Evolutionary conservation across 2,888 invertebrate species (phyloP).

Genomic region (Plagodis pulveraria): DNA sequence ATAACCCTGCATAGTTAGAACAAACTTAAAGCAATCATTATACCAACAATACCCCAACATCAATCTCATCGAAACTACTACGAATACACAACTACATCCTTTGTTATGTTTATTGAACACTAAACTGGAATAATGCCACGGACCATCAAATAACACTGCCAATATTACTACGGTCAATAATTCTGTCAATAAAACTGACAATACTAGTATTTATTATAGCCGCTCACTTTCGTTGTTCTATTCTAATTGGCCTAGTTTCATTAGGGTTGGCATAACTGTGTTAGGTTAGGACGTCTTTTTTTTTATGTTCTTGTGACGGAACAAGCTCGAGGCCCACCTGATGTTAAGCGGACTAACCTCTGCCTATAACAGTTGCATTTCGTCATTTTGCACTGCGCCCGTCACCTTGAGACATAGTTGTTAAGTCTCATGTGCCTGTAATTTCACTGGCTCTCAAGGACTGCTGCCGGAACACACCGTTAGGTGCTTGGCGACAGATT

Average conservation of each 20-base stretch:
- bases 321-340: no score
- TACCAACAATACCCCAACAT: conserved; percentile 5
- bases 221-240: conserved; percentile 26
- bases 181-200: conserved; percentile 20
- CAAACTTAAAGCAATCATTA: conserved; percentile 5
- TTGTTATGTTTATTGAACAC: conserved; percentile 17
- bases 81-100: conserved; percentile 17
- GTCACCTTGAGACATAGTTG: no score
- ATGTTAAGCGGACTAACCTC: no score
- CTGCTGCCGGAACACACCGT: no score
- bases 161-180: conserved; percentile 20
- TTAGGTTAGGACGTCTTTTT: no score
- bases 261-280: conserved; percentile 6
- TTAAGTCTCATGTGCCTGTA: no score
- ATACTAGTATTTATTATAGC: conserved; percentile 18
- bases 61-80: conserved; percentile 13
- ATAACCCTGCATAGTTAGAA: neutral
- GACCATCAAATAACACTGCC: conserved; percentile 12
- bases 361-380: no score
- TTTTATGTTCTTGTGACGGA: no score
- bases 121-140: conserved; percentile 15
- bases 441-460: no score
- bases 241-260: conserved; percentile 18
- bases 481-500: no score
- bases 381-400: no score